Base-by-base conservation (phyloP, 2,113 vertebrate species). In the Castor canadensis region DNA sequence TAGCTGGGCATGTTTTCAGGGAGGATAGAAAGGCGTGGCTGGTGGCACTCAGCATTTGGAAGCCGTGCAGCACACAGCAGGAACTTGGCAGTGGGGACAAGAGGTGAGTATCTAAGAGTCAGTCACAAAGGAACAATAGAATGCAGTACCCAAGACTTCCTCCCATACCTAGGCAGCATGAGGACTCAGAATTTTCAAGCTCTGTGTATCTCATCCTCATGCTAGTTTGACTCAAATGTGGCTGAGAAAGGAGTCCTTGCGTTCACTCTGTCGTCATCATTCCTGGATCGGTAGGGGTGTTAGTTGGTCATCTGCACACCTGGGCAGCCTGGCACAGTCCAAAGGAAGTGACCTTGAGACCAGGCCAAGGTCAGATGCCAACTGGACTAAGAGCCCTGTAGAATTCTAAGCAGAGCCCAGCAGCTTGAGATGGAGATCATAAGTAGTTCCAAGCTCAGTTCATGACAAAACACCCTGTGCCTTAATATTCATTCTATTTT, bases 91-190 rank as follows among this genome's bases (percentile, higher is more conserved):
- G 32, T 12, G 22, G 69, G 84, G 19, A 71, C 30, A 47, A 40
- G 47, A 82, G 62, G 10, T 32, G 32, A 35, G 30, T 13, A 11
- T 47, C 62, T 52, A 47, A 38, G 22, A 73, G 6, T 4, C 24
- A 86, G 49, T n/a, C 28, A 13, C 52, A 30, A 38, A 9, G 1
- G 28, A 28, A 49, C 8, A 7, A 60, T 0, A 0, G 28, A n/a
- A 56, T 45, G 9, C 62, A 13, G 5, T 32, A 26, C 5, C 7
- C 17, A 5, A 20, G 24, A 71, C 9, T 69, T 58, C 40, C 43
- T 60, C 20, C 60, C n/a, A 24, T 6, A 20, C 60, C 72, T 16
- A 16, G 47, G 13, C 12, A 26, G 43, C 49, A 4, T 9, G 8
- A 40, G 38, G 43, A 71, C 60, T 13, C 0, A 0, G n/a, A 62